phyloP scores from a whole-genome alignment of 1,140 invertebrate species.

The Hydropsyche tenuis region DNA sequence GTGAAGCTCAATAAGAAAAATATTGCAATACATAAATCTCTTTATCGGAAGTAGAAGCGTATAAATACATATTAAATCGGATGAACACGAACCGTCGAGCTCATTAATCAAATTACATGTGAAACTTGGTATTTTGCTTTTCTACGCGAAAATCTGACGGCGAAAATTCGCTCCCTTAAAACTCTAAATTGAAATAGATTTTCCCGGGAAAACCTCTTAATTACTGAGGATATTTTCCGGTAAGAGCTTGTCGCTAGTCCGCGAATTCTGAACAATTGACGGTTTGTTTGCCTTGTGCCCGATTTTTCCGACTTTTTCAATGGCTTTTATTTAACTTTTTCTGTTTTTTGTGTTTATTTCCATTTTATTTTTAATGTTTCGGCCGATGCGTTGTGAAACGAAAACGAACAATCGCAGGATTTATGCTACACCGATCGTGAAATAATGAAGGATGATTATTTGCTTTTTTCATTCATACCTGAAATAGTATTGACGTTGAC shows the following conservation, averaged over 20 bases:
- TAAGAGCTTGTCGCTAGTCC: neutral
- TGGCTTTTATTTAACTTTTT: neutral
- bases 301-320: constrained; percentile 35
- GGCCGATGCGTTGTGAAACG: constrained; percentile 33
- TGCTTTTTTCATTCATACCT: constrained; percentile 9
- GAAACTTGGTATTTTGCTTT: neutral
- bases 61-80: neutral
- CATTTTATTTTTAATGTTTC: too few relatives aligned
- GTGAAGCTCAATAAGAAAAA: too few relatives aligned
- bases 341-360: neutral
- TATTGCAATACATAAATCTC: too few relatives aligned
- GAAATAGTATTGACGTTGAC: neutral
- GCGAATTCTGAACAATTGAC: neutral
- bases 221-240: neutral
- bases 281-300: constrained; percentile 28
- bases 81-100: neutral
- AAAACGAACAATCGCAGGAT: constrained; percentile 45
- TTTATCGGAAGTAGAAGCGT: too few relatives aligned
- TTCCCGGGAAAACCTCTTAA: constrained; percentile 7
- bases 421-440: constrained; percentile 39
- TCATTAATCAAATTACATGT: constrained; percentile 11
- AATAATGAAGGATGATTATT: constrained; percentile 38
- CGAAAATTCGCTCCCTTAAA: neutral
- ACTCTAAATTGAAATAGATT: neutral
- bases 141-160: neutral